phyloP scores from a whole-genome alignment of 2,888 invertebrate species.

The Matsumyia berberina region DNA sequence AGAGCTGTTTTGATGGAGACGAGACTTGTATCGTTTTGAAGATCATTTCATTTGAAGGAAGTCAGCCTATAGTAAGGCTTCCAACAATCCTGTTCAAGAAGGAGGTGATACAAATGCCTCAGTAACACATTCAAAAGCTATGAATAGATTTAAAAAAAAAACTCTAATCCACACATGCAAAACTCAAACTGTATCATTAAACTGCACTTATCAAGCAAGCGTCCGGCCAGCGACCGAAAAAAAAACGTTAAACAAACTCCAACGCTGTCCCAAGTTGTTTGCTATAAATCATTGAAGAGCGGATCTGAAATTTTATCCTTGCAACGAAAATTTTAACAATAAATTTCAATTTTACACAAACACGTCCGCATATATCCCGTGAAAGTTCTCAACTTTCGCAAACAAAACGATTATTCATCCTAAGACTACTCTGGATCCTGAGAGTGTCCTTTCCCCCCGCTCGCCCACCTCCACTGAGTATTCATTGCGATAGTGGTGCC shows the following conservation, averaged over 20 bases:
- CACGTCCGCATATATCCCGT: slow-evolving; percentile 68
- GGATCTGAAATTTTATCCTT: slow-evolving; percentile 54
- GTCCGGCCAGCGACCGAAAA: slow-evolving; percentile 6
- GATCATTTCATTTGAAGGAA: too few species aligned
- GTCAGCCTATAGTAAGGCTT: too few species aligned
- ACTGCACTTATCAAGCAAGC: slow-evolving; percentile 49
- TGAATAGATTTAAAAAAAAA: too few species aligned
- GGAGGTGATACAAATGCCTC: too few species aligned
- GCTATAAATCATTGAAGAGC: slow-evolving; percentile 62
- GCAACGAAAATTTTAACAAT: slow-evolving; percentile 66
- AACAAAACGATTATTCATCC: slow-evolving; percentile 73
- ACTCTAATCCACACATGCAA: too few species aligned
- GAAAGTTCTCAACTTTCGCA: slow-evolving; percentile 67
- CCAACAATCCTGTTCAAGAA: too few species aligned
- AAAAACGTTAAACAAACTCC: slow-evolving; percentile 16
- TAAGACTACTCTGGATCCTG: slow-evolving; percentile 29
- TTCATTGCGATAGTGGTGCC: slow-evolving; percentile 24
- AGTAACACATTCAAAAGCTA: too few species aligned
- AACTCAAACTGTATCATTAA: slow-evolving; percentile 31
- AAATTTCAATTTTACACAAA: slow-evolving; percentile 75
- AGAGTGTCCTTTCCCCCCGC: slow-evolving; percentile 11
- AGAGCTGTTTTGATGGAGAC: too few species aligned
- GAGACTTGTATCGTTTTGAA: too few species aligned
- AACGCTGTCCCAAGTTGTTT: slow-evolving; percentile 23
- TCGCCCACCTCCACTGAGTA: too few species aligned